Evolutionary conservation across 1,140 invertebrate genomes (phyloP).

Genomic region (Pissodes strobi): DNA sequence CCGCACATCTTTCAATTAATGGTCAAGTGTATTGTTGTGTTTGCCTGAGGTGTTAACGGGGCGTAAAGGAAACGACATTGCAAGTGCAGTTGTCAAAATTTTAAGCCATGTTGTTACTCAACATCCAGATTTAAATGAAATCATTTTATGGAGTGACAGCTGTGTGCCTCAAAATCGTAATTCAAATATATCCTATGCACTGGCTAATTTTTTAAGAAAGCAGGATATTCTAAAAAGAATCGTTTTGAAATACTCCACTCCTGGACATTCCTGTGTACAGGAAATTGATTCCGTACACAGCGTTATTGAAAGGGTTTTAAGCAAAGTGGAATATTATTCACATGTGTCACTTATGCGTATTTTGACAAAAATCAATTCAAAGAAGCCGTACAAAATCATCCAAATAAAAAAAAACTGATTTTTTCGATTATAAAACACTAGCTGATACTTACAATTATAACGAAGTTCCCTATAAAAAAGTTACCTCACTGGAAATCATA

Average conservation of each 20-base stretch:
- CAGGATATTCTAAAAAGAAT: conserved; percentile 33
- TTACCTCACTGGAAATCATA: too few species aligned
- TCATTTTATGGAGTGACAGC: conserved; percentile 44
- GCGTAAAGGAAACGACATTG: conserved; percentile 41
- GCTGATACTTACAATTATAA: conserved; percentile 25
- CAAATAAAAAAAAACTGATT: conserved; percentile 25
- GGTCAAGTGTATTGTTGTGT: conserved; percentile 40
- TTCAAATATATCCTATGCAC: conserved; percentile 39
- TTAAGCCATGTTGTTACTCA: conserved; percentile 30
- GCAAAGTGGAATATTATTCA: conserved; percentile 40
- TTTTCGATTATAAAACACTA: conserved; percentile 30
- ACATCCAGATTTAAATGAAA: conserved; percentile 21
- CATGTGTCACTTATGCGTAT: conserved; percentile 34
- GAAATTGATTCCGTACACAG: conserved; percentile 45
- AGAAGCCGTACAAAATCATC: conserved; percentile 29
- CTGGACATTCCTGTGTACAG: conserved; percentile 44
- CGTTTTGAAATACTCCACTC: conserved; percentile 45
- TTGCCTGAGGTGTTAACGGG: conserved; percentile 36
- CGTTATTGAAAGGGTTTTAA: conserved; percentile 41
- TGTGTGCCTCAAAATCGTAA: conserved; percentile 48
- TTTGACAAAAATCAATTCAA: conserved; percentile 27
- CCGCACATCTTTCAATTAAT: conserved; percentile 33
- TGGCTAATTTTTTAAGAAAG: conserved; percentile 35
- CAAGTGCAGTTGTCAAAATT: conserved; percentile 42
- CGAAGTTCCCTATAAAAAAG: conserved; percentile 23